phyloP scores from a whole-genome alignment of 2,113 vertebrate species.

The Sylvia atricapilla region DNA sequence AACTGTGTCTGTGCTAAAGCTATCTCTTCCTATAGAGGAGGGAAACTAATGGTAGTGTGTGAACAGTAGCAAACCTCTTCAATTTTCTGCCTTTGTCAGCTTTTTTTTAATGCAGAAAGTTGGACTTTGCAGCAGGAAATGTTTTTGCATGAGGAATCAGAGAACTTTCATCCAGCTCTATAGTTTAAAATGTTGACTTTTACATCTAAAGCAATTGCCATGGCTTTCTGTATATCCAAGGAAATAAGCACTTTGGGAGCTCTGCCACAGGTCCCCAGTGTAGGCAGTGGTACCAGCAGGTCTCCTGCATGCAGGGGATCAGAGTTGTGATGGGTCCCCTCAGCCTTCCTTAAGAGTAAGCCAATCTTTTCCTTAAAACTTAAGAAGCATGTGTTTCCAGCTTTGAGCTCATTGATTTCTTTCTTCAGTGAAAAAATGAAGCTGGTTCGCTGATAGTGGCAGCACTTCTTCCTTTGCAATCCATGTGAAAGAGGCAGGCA shows the following conservation, averaged over 20 bases:
- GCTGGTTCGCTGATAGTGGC: rapidly evolving
- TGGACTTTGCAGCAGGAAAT: not conserved
- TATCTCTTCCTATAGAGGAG: not conserved
- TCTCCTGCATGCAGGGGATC: not conserved
- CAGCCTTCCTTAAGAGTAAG: not conserved
- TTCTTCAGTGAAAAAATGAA: not conserved
- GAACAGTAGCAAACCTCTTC: not conserved
- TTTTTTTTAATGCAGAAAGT: not conserved
- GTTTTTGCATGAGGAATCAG: not conserved
- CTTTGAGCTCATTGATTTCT: not conserved
- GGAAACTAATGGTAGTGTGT: not conserved
- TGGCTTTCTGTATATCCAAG: not conserved
- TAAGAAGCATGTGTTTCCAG: not conserved
- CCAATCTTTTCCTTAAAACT: not conserved
- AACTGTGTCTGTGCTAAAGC: not conserved
- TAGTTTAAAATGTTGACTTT: not conserved
- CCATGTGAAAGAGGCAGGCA: not conserved
- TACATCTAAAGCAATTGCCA: not conserved
- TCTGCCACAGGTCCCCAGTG: rapidly evolving
- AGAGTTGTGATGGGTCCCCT: rapidly evolving
- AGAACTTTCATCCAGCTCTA: not conserved
- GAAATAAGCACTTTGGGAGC: rapidly evolving
- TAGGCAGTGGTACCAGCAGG: rapidly evolving
- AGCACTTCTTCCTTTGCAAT: rapidly evolving
- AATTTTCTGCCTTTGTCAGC: not conserved